Evolutionary conservation across 1,140 invertebrate species (phyloP).

Genomic region (Archivesica marissinica): DNA sequence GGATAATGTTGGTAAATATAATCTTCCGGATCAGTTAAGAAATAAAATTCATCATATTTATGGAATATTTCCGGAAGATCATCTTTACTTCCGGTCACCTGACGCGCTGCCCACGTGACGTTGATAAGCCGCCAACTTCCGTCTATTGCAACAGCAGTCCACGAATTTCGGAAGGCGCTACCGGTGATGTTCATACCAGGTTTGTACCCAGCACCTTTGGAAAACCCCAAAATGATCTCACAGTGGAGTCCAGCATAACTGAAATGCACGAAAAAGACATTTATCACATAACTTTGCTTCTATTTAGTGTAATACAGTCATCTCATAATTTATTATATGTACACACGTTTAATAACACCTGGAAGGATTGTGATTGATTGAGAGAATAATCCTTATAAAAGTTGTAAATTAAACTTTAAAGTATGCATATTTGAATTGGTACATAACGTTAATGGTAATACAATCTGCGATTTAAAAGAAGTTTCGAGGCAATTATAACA

Average conservation of each 20-base stretch:
- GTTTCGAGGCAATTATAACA: too few species aligned
- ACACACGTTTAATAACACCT: too few species aligned
- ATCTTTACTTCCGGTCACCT: conserved; percentile 81
- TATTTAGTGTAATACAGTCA: too few species aligned
- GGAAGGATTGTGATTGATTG: too few species aligned
- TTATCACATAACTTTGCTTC: too few species aligned
- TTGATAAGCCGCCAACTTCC: conserved; percentile 81
- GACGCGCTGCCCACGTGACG: conserved; percentile 85
- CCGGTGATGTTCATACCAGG: conserved; percentile 97
- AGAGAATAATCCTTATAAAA: too few species aligned
- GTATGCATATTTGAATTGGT: too few species aligned
- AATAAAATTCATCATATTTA: conserved; percentile 84
- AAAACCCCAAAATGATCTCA: conserved; percentile 99
- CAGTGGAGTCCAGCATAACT: conserved; percentile 99
- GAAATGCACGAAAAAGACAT: conserved; percentile 52
- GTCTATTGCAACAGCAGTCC: conserved; percentile 81
- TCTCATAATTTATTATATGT: too few species aligned
- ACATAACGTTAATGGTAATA: too few species aligned
- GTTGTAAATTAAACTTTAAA: too few species aligned
- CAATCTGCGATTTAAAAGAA: too few species aligned
- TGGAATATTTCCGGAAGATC: conserved; percentile 79
- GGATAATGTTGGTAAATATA: conserved; percentile 87
- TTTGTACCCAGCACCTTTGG: conserved; percentile 99
- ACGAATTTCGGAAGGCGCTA: conserved; percentile 90
- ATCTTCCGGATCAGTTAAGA: conserved; percentile 86